Percentiles rank a stretch among this genome's conserved stretches.
phyloP scores from a whole-genome alignment of 2,797 vertebrate species.

The Dendrocincla tyrannina region DNA sequence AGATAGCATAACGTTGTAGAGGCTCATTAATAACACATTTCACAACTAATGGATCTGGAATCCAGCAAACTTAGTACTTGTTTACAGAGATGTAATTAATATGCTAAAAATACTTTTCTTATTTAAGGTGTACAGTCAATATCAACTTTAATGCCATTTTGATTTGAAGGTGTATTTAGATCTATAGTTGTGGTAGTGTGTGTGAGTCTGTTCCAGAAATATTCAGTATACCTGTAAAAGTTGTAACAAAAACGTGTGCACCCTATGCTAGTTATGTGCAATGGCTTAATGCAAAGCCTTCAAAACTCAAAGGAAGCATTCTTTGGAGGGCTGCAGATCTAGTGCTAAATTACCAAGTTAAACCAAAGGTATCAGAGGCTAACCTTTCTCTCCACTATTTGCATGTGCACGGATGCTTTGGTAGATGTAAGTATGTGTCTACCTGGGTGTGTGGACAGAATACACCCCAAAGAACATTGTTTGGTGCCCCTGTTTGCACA shows the following conservation, averaged over 20 bases:
- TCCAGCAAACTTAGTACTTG: not conserved
- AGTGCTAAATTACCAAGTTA: not conserved
- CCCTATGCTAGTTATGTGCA: not conserved
- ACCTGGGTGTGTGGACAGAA: fast-evolving
- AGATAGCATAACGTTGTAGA: fast-evolving
- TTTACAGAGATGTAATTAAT: not conserved
- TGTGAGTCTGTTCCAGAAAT: not conserved
- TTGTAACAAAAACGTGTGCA: not conserved
- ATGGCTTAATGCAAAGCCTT: not conserved
- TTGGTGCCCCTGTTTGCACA: not conserved
- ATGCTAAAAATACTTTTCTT: not conserved
- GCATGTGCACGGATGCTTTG: fast-evolving
- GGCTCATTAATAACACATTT: not conserved
- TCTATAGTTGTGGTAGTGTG: not conserved
- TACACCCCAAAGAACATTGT: not conserved
- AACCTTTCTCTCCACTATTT: not conserved
- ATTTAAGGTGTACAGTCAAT: not conserved
- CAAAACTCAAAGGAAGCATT: not conserved
- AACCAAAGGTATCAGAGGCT: not conserved
- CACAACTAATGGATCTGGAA: not conserved
- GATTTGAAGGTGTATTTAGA: not conserved
- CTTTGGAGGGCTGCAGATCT: not conserved
- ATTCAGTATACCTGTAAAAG: not conserved
- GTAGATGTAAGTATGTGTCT: not conserved
- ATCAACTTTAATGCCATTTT: not conserved